Conservation (phyloP, 2,888 invertebrate genomes). For the Ochlodes sylvanus region DNA sequence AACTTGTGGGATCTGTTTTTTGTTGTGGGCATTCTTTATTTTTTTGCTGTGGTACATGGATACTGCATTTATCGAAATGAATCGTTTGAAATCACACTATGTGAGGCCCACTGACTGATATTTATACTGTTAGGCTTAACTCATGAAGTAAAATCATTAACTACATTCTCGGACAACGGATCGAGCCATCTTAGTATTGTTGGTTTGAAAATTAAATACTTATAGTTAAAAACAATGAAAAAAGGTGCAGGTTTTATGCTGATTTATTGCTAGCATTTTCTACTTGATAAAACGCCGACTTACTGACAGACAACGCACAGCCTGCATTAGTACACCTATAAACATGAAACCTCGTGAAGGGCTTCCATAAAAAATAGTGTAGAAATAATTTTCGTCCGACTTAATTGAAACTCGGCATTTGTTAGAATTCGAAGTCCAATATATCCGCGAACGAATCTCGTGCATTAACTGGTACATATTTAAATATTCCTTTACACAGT, state of each 20-base stretch:
- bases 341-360: too few species aligned
- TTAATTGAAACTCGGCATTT: too few species aligned
- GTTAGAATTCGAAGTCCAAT: too few species aligned
- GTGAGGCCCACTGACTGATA: slow-evolving; percentile 79
- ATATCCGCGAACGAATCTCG: too few species aligned
- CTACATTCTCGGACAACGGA: not conserved
- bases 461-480: too few species aligned
- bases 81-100: slow-evolving; percentile 52
- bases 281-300: too few species aligned
- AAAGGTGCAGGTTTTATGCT: not conserved
- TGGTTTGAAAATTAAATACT: not conserved
- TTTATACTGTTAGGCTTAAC: slow-evolving; percentile 73
- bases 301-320: too few species aligned
- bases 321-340: too few species aligned
- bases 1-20: slow-evolving; percentile 32
- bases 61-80: slow-evolving; percentile 37
- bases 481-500: too few species aligned
- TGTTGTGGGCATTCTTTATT: slow-evolving; percentile 29
- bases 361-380: too few species aligned
- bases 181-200: not conserved
- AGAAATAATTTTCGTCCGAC: too few species aligned
- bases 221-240: too few species aligned
- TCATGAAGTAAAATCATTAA: slow-evolving; percentile 47
- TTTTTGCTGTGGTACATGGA: slow-evolving; percentile 12
- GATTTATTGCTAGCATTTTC: not conserved